Evolutionary conservation across 2,888 invertebrate genomes (phyloP).

Genomic region (Dioctria linearis): DNA sequence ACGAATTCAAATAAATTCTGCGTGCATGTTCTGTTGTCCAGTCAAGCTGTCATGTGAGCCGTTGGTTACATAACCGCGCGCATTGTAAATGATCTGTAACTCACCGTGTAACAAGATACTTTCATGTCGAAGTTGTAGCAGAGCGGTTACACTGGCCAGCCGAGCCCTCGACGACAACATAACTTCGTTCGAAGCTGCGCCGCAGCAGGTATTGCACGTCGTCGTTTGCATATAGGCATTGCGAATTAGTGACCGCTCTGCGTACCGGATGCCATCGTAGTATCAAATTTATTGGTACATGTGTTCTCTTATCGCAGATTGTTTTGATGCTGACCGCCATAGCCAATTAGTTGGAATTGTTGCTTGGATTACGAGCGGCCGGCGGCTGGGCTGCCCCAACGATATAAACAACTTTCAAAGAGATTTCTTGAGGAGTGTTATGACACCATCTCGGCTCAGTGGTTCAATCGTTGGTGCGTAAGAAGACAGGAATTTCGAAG

Average conservation of each 20-base stretch:
- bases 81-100: constrained; percentile 32
- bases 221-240: background rate
- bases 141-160: constrained; percentile 3
- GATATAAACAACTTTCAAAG: constrained; percentile 6
- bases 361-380: background rate
- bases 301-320: constrained; percentile 32
- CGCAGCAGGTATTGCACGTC: constrained; percentile 18
- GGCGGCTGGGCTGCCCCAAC: background rate
- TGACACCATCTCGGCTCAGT: constrained; percentile 28
- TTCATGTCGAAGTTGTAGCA: background rate
- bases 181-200: background rate
- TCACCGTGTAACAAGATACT: constrained; percentile 28
- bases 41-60: background rate
- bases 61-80: constrained; percentile 4
- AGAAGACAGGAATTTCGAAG: constrained; percentile 1
- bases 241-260: background rate
- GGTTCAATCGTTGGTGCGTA: constrained; percentile 6
- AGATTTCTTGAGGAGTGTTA: constrained; percentile 34
- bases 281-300: constrained; percentile 40
- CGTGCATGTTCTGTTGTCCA: constrained; percentile 15
- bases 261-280: background rate
- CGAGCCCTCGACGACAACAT: background rate
- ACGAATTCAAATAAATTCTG: constrained; percentile 1
- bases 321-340: constrained; percentile 18
- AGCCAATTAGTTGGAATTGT: background rate